Evolutionary conservation across 2,113 vertebrate genomes (phyloP), one percentile per base, ranked within the genome.

Genomic region (Mustelus asterias): DNA sequence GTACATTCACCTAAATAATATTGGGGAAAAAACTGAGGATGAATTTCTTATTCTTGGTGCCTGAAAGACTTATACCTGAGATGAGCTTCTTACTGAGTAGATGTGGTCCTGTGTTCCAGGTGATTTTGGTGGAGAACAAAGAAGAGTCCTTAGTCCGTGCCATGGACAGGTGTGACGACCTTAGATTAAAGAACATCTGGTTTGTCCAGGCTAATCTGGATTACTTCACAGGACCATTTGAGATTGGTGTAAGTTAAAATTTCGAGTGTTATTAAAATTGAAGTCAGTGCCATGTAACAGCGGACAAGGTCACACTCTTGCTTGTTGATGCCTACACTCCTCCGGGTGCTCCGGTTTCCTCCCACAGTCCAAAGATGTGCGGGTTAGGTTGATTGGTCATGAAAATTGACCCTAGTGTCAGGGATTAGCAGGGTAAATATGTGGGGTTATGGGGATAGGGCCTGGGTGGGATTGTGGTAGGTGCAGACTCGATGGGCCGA

Each of bases 151-250:
- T 99, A 97, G 96, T 98, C 18, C 97, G 98, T 96, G 99, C 98
- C 44, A 98, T 98, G 97, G 97, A 98, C 95, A 98, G 99, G 97
- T 97, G 98, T 60, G 96, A 97, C 54, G 98, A 98, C 96, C 97
- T 99, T 8, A 97, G 98, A 58, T 97, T 99, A 96, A 97, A 96
- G 96, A 99, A 99, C 96, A 97, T 99, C 63, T 98, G 98, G 97
- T 99, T 99, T 96, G 97, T 99, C 97, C 99, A 99, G 98, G 98
- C 99, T 95, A 99, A 99, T 96, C 97, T 99, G 97, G 99, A 99
- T 96, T 99, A 99, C 97, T 99, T 99, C 97, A 98, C 97, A 29
- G 99, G 99, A 76, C 96, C 96, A 18, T 99, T 99, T 97, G 98
- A 99, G 63, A 98, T 99, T 94, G 99, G 99, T 98, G 99, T 99